These are phyloP conservation scores for Macrobrachium rosenbergii DNA, from an alignment of 1,140 invertebrate genomes.

Conservation along the genomic window DNA sequence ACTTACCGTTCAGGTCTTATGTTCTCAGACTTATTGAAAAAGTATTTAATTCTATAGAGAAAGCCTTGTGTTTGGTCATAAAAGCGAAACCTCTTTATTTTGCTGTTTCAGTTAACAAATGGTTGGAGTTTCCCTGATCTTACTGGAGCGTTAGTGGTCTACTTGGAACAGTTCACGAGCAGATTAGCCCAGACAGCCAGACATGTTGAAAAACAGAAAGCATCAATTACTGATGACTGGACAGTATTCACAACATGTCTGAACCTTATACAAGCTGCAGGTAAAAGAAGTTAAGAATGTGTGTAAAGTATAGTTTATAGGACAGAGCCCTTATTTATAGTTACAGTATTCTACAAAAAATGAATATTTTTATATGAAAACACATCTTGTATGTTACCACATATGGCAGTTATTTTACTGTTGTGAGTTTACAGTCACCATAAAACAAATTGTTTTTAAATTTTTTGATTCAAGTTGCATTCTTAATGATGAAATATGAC, in stretches of 20 bases:
- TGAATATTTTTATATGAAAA: no score
- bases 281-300: conserved; percentile 68
- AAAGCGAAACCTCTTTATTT: not conserved
- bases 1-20: no score
- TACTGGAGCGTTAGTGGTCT: conserved; percentile 22
- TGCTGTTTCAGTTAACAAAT: conserved; percentile 35
- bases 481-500: no score
- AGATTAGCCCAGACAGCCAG: conserved; percentile 35
- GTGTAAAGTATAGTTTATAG: not conserved
- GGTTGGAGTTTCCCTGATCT: conserved; percentile 43
- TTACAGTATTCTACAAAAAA: not conserved
- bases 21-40: not conserved
- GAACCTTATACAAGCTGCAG: conserved; percentile 79
- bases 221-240: conserved; percentile 78
- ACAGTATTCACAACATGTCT: conserved; percentile 80
- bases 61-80: not conserved
- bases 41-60: not conserved
- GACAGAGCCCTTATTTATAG: not conserved
- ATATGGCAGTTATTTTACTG: no score
- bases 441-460: no score
- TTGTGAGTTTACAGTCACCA: no score
- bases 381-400: no score
- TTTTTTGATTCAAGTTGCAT: no score
- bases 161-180: conserved; percentile 45
- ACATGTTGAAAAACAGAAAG: conserved; percentile 67